A percentile compares a stretch with the other conserved stretches of the same genome.
Evolutionary conservation across 2,113 vertebrate species (phyloP).

Genomic region (Grammomys surdaster): DNA sequence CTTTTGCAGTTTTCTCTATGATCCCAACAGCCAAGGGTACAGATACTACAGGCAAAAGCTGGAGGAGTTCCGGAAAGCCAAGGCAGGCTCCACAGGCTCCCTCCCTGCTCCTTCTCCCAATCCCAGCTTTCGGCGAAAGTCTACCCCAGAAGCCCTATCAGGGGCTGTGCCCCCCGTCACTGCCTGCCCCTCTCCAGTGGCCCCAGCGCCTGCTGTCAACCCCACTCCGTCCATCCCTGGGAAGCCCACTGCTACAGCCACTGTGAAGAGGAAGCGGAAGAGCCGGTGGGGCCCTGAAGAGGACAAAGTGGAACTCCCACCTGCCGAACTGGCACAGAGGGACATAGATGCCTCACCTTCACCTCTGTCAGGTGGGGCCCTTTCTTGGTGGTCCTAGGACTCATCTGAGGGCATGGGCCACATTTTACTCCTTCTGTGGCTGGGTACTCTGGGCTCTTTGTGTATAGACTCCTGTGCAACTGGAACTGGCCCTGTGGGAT

Average conservation of each 20-base stretch:
- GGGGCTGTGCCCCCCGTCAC: background rate
- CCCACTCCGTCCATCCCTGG: slow-evolving; percentile 46
- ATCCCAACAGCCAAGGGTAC: slow-evolving; percentile 92
- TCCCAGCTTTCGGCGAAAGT: slow-evolving; percentile 74
- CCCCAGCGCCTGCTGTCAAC: background rate
- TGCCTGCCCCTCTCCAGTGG: slow-evolving; percentile 16
- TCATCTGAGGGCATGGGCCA: background rate
- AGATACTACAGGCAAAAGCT: slow-evolving; percentile 93
- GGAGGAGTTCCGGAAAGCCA: slow-evolving; percentile 90
- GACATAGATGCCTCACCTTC: slow-evolving; percentile 84
- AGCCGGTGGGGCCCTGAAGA: slow-evolving; percentile 97
- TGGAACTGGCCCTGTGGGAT: background rate
- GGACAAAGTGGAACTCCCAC: slow-evolving; percentile 93
- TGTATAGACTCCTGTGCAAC: background rate
- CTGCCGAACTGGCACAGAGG: slow-evolving; percentile 83
- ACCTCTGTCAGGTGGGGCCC: slow-evolving; percentile 84
- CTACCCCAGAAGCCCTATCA: slow-evolving; percentile 62
- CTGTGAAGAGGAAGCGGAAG: slow-evolving; percentile 94
- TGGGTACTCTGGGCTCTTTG: background rate
- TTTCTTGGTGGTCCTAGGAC: background rate
- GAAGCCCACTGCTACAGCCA: slow-evolving; percentile 31
- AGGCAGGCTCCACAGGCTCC: slow-evolving; percentile 41
- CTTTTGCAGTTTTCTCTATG: slow-evolving; percentile 93
- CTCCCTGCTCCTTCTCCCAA: slow-evolving; percentile 29
- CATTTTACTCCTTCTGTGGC: background rate